Evolutionary conservation across 2,888 invertebrate genomes (phyloP), one percentile per base, ranked within the genome.

Genomic region (Nomada fucata): DNA sequence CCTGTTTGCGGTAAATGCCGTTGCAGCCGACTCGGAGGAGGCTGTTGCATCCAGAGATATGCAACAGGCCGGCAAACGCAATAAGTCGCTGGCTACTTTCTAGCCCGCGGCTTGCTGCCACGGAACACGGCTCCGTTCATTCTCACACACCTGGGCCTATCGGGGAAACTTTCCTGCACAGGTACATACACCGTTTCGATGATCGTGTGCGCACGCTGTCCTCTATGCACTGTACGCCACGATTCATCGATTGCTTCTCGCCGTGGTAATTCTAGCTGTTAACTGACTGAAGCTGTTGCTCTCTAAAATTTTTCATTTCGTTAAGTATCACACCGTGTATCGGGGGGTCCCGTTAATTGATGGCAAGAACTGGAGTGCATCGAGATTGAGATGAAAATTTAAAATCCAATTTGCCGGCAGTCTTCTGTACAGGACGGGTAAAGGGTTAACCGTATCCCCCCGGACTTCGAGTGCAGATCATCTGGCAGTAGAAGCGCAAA

Each of bases 51-150:
- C 26, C n/a, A 57, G 57, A 79, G 75, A 86, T 80, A 83, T 83
- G 78, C 82, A 68, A 72, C 79, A 60, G 73, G 61, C 79, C 72
- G 82, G 76, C 82, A 86, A 89, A 87, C 83, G 84, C 85, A 88
- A 89, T 85, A 87, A 88, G 86, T 86, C 78, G 79, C 75, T 78
- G 83, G 84, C 86, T 83, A 91, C 91, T 92, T 92, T 92, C 91
- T 92, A 91, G 91, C 90, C 90, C 72, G 89, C 89, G 91, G 91
- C 90, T 78, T 77, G 76, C 81, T 77, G 79, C 65, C 83, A 76
- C 76, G 84, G 76, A 79, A 82, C 86, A 71, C 75, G 29, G 57
- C 77, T 71, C 78, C 83, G 85, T 79, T 84, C 84, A 61, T 79
- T 84, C 83, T 83, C 79, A 57, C n/a, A 47, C 63, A 68, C 67